Base-by-base conservation (phyloP, 2,797 vertebrate genomes). In the Gastrophryne carolinensis region DNA sequence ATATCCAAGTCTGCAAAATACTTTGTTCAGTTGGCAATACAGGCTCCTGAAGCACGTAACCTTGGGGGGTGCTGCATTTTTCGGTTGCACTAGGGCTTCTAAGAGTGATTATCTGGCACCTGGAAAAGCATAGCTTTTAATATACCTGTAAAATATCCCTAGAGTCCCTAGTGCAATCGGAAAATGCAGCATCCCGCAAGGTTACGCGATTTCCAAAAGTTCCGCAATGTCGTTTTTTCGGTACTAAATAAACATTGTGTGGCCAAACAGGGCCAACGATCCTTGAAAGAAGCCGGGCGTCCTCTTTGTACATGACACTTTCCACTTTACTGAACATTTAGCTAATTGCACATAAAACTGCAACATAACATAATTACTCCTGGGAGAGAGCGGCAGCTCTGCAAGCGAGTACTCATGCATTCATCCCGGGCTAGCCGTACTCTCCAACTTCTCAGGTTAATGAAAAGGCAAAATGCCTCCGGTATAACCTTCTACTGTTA, bases 381-480 rank as follows among this genome's bases (percentile, higher is more conserved):
- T 47, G 44, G 44, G 44, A 47, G 17, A 47, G n/a, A n/a, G 17
- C 44, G 10, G 17, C 21, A 27, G 61, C 17, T 39, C 41, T 34
- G n/a, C 58, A 41, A 39, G 34, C 26, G 27, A 23, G 41, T 41
- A 62, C 41, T 62, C 41, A 62, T 62, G 32, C 15, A 62, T 37
- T 19, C 39, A 37, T 23, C 37, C 37, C 41, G 11, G 13, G 21
- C 35, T 12, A 39, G 41, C 19, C 35, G 24, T 39, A 15, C 19
- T 39, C 27, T 39, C 13, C 11, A 39, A 26, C 58, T 62, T 62
- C 19, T 39, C 35, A 62, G 58, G 58, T 62, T 62, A 62, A 62
- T 62, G 34, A 62, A 62, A n/a, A 29, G 53, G 53, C n/a, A 29
- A 56, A 56, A 9, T 56, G 26, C n/a, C 27, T 56, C 8, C 27